phyloP scores from a whole-genome alignment of 2,113 vertebrate genomes.

The Calyptomena viridis region DNA sequence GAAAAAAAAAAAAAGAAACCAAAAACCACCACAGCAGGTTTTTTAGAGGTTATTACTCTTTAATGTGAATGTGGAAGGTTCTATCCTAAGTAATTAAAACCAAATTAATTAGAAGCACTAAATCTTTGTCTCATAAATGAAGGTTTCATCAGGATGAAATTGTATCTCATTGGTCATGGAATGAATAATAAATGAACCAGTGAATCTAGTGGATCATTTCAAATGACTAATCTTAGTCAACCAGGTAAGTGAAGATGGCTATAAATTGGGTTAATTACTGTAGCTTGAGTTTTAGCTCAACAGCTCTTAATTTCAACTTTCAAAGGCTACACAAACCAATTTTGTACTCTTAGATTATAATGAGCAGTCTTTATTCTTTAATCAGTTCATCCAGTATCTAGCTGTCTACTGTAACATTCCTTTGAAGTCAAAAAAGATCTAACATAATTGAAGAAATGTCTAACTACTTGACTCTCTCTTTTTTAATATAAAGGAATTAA shows the following conservation, averaged over 20 bases:
- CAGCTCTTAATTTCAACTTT: slow-evolving; percentile 82
- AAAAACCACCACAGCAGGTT: background rate
- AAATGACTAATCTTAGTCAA: slow-evolving; percentile 78
- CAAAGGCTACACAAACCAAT: slow-evolving; percentile 85
- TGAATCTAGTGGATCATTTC: slow-evolving; percentile 74
- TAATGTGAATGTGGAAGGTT: background rate
- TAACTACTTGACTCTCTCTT: slow-evolving; percentile 83
- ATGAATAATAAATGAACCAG: slow-evolving; percentile 63
- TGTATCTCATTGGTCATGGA: slow-evolving; percentile 35
- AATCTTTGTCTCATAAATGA: background rate
- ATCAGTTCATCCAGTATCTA: slow-evolving; percentile 80
- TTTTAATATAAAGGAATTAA: slow-evolving; percentile 86
- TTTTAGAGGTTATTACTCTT: background rate
- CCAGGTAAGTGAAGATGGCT: slow-evolving; percentile 78
- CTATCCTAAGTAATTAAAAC: slow-evolving; percentile 10
- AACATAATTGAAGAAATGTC: slow-evolving; percentile 89
- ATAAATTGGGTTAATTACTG: slow-evolving; percentile 84
- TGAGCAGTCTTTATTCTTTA: slow-evolving; percentile 87
- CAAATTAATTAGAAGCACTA: slow-evolving; percentile 13
- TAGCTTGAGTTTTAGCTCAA: slow-evolving; percentile 81
- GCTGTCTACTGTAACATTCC: slow-evolving; percentile 82
- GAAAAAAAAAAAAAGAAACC: background rate
- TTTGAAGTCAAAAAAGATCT: slow-evolving; percentile 85
- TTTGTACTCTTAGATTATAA: slow-evolving; percentile 87
- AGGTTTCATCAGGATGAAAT: slow-evolving; percentile 10